These are phyloP conservation scores for Motacilla tschutschensis DNA, from an alignment of 2,113 vertebrate species.

Conservation along the genomic window DNA sequence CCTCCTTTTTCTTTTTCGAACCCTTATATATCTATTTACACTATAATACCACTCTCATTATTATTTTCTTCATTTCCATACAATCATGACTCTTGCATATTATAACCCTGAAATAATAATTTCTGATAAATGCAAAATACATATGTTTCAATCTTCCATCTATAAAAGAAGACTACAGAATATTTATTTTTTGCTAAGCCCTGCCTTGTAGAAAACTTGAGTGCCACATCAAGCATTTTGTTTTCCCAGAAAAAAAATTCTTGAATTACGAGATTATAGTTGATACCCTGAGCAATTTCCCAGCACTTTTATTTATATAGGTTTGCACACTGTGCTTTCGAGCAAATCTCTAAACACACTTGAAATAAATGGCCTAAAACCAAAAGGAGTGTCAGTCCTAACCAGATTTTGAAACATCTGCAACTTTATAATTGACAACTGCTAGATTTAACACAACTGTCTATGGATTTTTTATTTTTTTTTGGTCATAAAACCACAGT, in stretches of 20 bases:
- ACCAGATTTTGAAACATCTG: conserved; percentile 29
- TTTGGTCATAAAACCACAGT: background rate
- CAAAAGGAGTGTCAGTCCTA: background rate
- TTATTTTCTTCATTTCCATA: background rate
- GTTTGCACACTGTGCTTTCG: background rate
- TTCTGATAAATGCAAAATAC: background rate
- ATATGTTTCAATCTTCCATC: background rate
- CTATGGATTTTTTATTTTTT: background rate
- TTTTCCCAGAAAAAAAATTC: background rate
- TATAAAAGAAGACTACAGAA: background rate
- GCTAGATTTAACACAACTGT: background rate
- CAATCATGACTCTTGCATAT: background rate
- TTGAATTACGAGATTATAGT: background rate
- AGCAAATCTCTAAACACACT: background rate
- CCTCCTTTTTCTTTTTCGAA: background rate
- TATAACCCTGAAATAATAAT: background rate
- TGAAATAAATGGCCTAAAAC: conserved; percentile 3
- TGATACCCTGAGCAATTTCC: background rate
- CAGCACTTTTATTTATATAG: background rate
- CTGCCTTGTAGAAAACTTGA: background rate
- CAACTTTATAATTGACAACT: background rate
- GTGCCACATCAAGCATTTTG: background rate
- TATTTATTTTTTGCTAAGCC: background rate
- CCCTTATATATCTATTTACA: background rate
- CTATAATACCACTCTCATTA: background rate